Percentiles rank a stretch among this genome's conserved stretches.
Evolutionary conservation across 1,140 invertebrate genomes (phyloP).

Genomic region (Melanaphis sacchari): DNA sequence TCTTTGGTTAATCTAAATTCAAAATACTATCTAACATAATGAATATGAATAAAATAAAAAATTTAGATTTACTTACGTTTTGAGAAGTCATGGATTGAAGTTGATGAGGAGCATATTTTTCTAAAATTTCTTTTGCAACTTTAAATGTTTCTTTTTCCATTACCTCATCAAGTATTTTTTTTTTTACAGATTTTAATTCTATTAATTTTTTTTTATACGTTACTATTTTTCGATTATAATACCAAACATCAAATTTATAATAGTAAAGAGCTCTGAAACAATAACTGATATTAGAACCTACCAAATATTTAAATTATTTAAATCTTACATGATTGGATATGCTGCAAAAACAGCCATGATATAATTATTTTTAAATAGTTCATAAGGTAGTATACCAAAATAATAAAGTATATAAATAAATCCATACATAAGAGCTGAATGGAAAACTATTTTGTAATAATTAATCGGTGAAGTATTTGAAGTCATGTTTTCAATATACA

Average conservation of each 20-base stretch:
- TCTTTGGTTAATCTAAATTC: slow-evolving; percentile 47
- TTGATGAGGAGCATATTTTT: slow-evolving; percentile 82
- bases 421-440: slow-evolving; percentile 82
- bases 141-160: slow-evolving; percentile 98
- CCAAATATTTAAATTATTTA: slow-evolving; percentile 50
- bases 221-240: slow-evolving; percentile 83
- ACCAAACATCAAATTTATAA: slow-evolving; percentile 83
- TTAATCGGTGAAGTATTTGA: slow-evolving; percentile 79
- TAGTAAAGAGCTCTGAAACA: slow-evolving; percentile 78
- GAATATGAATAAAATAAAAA: slow-evolving; percentile 13
- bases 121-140: slow-evolving; percentile 89
- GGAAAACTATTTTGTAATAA: slow-evolving; percentile 79
- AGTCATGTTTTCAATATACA: slow-evolving; percentile 80
- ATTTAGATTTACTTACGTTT: slow-evolving; percentile 44
- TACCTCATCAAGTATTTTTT: slow-evolving; percentile 91
- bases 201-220: slow-evolving; percentile 80
- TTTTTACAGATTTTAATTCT: slow-evolving; percentile 80
- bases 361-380: slow-evolving; percentile 73
- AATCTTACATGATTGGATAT: slow-evolving; percentile 81
- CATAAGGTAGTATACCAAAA: slow-evolving; percentile 77
- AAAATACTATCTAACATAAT: slow-evolving; percentile 6
- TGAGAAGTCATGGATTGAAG: slow-evolving; percentile 62
- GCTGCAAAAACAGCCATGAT: slow-evolving; percentile 77
- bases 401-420: slow-evolving; percentile 78
- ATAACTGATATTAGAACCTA: slow-evolving; percentile 30